A percentile compares a stretch with the other conserved stretches of the same genome.
phyloP scores from a whole-genome alignment of 1,140 invertebrate species.

The Neodiprion lecontei region DNA sequence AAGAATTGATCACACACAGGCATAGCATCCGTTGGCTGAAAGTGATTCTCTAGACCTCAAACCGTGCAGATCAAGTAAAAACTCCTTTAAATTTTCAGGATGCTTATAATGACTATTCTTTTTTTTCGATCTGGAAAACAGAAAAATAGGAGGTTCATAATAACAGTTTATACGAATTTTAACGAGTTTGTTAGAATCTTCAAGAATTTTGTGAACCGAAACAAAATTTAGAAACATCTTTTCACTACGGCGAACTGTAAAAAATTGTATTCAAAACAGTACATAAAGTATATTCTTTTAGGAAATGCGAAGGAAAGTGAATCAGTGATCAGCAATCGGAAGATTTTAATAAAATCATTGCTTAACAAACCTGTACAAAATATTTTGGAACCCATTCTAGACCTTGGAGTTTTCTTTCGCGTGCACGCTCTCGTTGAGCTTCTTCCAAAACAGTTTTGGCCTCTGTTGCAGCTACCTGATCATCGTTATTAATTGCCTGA shows the following conservation, averaged over 20 bases:
- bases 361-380: slow-evolving; percentile 72
- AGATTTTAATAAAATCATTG: slow-evolving; percentile 32
- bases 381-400: slow-evolving; percentile 73
- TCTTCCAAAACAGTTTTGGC: slow-evolving; percentile 91
- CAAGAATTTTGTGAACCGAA: not conserved
- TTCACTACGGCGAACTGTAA: slow-evolving; percentile 20
- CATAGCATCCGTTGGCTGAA: too few species aligned
- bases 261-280: slow-evolving; percentile 11
- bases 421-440: slow-evolving; percentile 75
- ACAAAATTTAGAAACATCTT: not conserved
- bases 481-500: slow-evolving; percentile 78
- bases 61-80: too few species aligned
- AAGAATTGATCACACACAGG: too few species aligned
- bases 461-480: slow-evolving; percentile 82
- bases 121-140: too few species aligned
- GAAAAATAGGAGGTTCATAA: too few species aligned
- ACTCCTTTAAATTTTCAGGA: too few species aligned
- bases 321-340: not conserved
- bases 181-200: too few species aligned
- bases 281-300: too few species aligned
- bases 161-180: too few species aligned
- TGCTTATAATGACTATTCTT: too few species aligned
- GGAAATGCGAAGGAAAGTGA: too few species aligned
- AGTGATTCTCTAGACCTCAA: too few species aligned
- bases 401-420: slow-evolving; percentile 69